phyloP scores from a whole-genome alignment of 2,797 vertebrate genomes.

The Catharus ustulatus region DNA sequence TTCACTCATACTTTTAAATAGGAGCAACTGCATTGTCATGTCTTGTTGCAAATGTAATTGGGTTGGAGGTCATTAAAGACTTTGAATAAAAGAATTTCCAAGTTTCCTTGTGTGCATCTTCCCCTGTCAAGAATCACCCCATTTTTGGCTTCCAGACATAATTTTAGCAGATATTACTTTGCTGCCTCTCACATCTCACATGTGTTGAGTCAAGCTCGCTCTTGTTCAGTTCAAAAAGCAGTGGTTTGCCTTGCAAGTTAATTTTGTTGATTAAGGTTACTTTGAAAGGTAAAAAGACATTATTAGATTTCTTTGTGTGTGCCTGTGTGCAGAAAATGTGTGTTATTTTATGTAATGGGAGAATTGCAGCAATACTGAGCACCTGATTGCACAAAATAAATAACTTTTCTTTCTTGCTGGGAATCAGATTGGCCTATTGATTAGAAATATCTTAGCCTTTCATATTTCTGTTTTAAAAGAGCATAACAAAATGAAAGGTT shows the following conservation, averaged over 20 bases:
- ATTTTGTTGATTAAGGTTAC: conserved; percentile 32
- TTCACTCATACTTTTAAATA: conserved; percentile 17
- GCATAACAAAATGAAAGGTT: neutral
- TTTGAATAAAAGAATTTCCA: conserved; percentile 50
- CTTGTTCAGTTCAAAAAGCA: conserved; percentile 47
- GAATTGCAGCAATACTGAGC: neutral
- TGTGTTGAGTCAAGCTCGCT: conserved; percentile 33
- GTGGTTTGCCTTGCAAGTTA: neutral
- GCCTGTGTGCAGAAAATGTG: neutral
- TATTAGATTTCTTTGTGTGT: conserved; percentile 4
- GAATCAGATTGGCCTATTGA: neutral
- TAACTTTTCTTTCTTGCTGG: neutral
- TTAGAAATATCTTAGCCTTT: conserved; percentile 15
- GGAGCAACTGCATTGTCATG: neutral
- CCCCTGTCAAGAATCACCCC: conserved; percentile 12
- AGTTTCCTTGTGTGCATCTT: conserved; percentile 30
- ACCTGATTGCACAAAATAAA: neutral
- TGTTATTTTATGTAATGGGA: neutral
- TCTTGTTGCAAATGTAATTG: conserved; percentile 46
- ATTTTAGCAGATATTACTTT: conserved; percentile 11
- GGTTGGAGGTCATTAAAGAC: conserved; percentile 40
- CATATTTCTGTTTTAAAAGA: neutral
- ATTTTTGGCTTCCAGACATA: conserved; percentile 43
- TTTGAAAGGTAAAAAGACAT: conserved; percentile 56
- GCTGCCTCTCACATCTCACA: conserved; percentile 7